Evolutionary conservation across 2,888 invertebrate species (phyloP).

Genomic region (Volucella inanis): DNA sequence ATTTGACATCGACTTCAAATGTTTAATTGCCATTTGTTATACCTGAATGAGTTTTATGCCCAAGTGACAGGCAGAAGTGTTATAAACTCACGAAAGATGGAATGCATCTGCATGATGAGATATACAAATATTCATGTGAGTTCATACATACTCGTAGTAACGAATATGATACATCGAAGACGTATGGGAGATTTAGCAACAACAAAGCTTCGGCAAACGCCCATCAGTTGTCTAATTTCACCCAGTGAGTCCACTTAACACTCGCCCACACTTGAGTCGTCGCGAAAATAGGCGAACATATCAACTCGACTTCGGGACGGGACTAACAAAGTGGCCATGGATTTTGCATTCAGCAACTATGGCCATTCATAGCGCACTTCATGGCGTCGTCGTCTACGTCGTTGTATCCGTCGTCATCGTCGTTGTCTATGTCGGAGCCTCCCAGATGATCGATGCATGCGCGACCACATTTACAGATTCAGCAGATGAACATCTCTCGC

Average conservation of each 20-base stretch:
- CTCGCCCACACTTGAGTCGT: slow-evolving; percentile 70
- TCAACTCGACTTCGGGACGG: slow-evolving; percentile 26
- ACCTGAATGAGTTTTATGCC: slow-evolving; percentile 60
- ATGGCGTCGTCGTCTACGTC: slow-evolving; percentile 55
- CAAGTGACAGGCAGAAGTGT: slow-evolving; percentile 36
- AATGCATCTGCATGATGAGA: neutral
- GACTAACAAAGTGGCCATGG: slow-evolving; percentile 57
- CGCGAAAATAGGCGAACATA: slow-evolving; percentile 68
- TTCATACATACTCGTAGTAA: too few species aligned
- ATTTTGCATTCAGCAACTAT: slow-evolving; percentile 35
- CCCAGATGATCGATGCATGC: slow-evolving; percentile 67
- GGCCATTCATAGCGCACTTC: slow-evolving; percentile 49
- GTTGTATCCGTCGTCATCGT: slow-evolving; percentile 29
- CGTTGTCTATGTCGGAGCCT: slow-evolving; percentile 50
- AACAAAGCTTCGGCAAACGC: slow-evolving; percentile 40
- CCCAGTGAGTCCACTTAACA: slow-evolving; percentile 73
- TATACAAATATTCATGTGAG: neutral
- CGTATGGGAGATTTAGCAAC: slow-evolving; percentile 29
- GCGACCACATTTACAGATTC: slow-evolving; percentile 62
- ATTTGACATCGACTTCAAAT: slow-evolving; percentile 63
- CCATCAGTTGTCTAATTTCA: slow-evolving; percentile 64
- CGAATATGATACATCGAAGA: neutral
- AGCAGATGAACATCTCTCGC: slow-evolving; percentile 59
- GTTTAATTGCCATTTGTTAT: slow-evolving; percentile 68
- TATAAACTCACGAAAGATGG: slow-evolving; percentile 22